These are phyloP conservation scores for Montipora capitata DNA, from an alignment of 92 coral and sea anemone species.

Conservation along the genomic window DNA sequence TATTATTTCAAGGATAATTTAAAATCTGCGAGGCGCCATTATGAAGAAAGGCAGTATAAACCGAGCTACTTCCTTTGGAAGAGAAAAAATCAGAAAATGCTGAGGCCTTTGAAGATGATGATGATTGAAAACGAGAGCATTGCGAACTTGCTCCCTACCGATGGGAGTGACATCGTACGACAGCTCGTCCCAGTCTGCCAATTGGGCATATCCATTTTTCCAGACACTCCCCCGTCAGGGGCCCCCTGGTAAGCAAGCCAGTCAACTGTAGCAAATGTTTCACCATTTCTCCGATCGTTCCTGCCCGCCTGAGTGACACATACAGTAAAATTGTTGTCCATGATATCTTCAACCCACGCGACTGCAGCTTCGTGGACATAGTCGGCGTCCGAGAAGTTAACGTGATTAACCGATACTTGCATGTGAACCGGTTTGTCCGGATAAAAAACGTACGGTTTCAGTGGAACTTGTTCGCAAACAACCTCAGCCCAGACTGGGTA, in stretches of 20 bases:
- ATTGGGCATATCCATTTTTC: conserved; percentile 66
- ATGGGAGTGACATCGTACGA: conserved; percentile 61
- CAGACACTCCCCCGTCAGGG: conserved; percentile 81
- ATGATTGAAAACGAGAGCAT: neutral
- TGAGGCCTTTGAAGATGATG: neutral
- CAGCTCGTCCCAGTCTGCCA: conserved; percentile 89
- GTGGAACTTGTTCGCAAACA: conserved; percentile 62
- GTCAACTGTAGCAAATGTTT: conserved; percentile 49
- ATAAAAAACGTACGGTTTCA: conserved; percentile 76
- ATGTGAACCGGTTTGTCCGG: conserved; percentile 91
- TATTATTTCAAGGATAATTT: neutral
- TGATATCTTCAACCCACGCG: conserved; percentile 76
- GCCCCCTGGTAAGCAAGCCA: conserved; percentile 82
- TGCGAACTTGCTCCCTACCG: conserved; percentile 17
- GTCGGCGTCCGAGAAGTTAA: conserved; percentile 68
- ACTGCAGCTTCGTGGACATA: conserved; percentile 81
- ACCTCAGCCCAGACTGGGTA: conserved; percentile 74
- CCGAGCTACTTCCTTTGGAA: no score
- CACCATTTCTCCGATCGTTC: conserved; percentile 39
- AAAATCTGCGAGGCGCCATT: no score
- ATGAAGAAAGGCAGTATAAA: no score
- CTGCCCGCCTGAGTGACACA: conserved; percentile 82
- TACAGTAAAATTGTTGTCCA: conserved; percentile 67
- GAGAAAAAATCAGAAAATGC: no score
- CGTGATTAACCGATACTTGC: conserved; percentile 85